Conservation (phyloP, 2,888 invertebrate genomes). For the Physocephala rufipes region DNA sequence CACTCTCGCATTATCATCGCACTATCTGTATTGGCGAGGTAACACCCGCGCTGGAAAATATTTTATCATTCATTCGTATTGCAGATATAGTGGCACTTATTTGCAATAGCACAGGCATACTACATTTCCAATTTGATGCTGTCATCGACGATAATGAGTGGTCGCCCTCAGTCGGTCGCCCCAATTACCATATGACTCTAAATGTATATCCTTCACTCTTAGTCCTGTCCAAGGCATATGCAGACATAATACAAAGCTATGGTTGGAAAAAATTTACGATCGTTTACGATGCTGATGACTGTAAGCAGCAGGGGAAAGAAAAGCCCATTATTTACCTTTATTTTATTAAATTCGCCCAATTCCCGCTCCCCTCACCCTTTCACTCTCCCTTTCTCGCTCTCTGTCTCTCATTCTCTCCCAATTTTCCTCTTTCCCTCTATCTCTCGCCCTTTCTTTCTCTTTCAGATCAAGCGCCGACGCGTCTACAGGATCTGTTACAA, state of each 20-base stretch:
- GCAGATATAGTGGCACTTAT: constrained; percentile 67
- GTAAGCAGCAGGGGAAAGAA: too few relatives aligned
- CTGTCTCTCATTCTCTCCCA: too few relatives aligned
- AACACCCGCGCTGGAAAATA: background rate
- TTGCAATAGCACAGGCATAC: constrained; percentile 73
- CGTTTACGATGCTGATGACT: constrained; percentile 84
- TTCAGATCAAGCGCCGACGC: constrained; percentile 70
- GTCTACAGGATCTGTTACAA: constrained; percentile 83
- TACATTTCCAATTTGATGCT: constrained; percentile 72
- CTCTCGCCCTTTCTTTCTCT: too few relatives aligned
- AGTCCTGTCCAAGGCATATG: constrained; percentile 75
- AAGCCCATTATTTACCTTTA: background rate
- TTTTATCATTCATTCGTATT: background rate
- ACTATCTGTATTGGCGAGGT: background rate
- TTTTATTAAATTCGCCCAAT: background rate
- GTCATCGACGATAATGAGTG: constrained; percentile 66
- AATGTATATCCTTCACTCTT: constrained; percentile 77
- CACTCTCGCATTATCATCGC: too few relatives aligned
- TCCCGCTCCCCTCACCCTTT: too few relatives aligned
- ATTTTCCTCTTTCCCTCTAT: too few relatives aligned
- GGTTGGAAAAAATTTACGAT: constrained; percentile 84
- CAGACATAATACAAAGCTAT: constrained; percentile 75
- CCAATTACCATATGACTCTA: constrained; percentile 70
- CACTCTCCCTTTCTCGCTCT: too few relatives aligned
- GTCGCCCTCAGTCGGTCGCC: constrained; percentile 50